Evolutionary conservation across 2,113 vertebrate species (phyloP), one percentile per base, ranked within the genome.

Genomic region (Oplegnathus fasciatus): DNA sequence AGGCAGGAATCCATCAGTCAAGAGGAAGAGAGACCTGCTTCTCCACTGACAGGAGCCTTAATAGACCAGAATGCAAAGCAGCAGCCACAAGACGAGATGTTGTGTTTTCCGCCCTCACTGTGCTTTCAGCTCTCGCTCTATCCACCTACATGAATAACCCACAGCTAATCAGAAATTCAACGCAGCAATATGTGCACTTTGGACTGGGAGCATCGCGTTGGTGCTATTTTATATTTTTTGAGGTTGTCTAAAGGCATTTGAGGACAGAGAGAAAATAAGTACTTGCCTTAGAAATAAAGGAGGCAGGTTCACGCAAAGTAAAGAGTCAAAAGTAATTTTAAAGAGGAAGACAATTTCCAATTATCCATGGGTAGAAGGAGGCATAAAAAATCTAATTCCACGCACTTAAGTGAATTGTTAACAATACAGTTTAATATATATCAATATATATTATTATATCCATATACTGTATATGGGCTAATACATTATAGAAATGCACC

Each of bases 141-240:
- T 58, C 81, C 81, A 75, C 84, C 73, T 78, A 84, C 84, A 77
- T 64, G 68, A 83, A 67, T 67, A 79, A 81, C 84, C 88, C 57
- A 55, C 46, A 80, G 77, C 77, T 74, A 62, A 74, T 81, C 48
- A 80, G 46, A 75, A 60, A 85, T 81, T 65, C 78, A 82, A 6
- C 1, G 7, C 5, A 34, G 78, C 73, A 74, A 57, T 57, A 60
- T 61, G 57, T 70, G 70, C 58, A 60, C 66, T 70, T 17, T 58
- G 50, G 18, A 60, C 55, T 26, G 9, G 6, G 24, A 65, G 28
- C 57, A 40, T 6, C 0, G 1, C 15, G 82, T 13, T 37, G 28
- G 32, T 50, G 42, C 11, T 5, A 9, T 34, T 44, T 18, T 24
- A 37, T 20, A 37, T 32, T 60, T 48, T 44, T 24, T 10, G 1